These are phyloP conservation scores for Boleophthalmus pectinirostris DNA, from an alignment of 2,113 vertebrate species.

Conservation along the genomic window DNA sequence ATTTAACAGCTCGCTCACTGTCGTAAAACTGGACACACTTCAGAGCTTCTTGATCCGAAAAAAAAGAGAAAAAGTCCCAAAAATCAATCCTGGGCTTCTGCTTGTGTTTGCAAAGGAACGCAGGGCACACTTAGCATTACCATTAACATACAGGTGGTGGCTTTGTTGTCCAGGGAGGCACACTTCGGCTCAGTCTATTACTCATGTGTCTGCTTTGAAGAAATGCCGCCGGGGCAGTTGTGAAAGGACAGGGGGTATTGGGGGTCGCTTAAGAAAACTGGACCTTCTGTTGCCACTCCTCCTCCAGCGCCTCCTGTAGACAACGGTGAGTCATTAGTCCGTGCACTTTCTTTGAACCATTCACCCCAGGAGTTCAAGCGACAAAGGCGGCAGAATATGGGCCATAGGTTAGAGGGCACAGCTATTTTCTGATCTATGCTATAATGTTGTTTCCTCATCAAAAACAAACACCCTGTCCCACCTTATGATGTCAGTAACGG, in stretches of 20 bases:
- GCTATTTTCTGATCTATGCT: too few species aligned
- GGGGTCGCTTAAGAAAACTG: slow-evolving; percentile 74
- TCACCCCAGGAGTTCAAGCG: background rate
- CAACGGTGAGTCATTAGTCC: slow-evolving; percentile 56
- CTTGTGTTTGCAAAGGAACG: slow-evolving; percentile 40
- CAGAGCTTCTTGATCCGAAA: slow-evolving; percentile 37
- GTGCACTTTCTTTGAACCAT: slow-evolving; percentile 21
- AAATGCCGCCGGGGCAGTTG: slow-evolving; percentile 26
- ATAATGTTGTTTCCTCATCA: too few species aligned
- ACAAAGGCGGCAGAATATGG: background rate
- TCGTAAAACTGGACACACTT: slow-evolving; percentile 58
- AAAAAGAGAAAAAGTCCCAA: slow-evolving; percentile 41
- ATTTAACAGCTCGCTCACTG: slow-evolving; percentile 66
- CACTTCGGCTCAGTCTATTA: slow-evolving; percentile 55
- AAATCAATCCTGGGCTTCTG: slow-evolving; percentile 59
- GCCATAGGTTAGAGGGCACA: background rate
- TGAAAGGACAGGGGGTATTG: slow-evolving; percentile 57
- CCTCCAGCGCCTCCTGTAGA: slow-evolving; percentile 54
- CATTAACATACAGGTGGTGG: slow-evolving; percentile 76
- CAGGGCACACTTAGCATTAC: slow-evolving; percentile 45
- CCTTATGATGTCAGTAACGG: too few species aligned
- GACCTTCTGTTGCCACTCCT: slow-evolving; percentile 70
- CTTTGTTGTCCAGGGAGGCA: slow-evolving; percentile 58
- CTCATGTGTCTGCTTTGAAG: slow-evolving; percentile 61
- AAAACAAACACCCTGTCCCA: too few species aligned